These are phyloP conservation scores for Ceratothoa steindachneri DNA, from an alignment of 2,888 invertebrate species.

Conservation along the genomic window DNA sequence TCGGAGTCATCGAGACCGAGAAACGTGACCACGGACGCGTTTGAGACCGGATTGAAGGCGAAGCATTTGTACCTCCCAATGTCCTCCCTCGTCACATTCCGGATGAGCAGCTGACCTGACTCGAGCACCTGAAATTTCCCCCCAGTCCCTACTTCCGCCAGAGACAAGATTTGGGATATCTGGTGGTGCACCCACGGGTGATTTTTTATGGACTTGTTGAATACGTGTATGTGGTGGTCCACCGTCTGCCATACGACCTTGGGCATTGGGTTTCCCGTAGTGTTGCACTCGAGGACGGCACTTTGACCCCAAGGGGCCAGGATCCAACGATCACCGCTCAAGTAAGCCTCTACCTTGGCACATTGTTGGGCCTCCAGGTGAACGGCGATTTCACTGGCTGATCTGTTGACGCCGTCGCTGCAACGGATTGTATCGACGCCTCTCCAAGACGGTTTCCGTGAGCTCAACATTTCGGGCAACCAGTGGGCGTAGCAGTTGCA, in stretches of 20 bases:
- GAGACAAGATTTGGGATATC: constrained; percentile 12
- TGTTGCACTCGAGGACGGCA: constrained; percentile 41
- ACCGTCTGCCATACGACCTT: constrained; percentile 38
- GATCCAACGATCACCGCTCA: constrained; percentile 20
- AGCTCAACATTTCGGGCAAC: constrained; percentile 34
- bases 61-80: constrained; percentile 80
- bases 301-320: constrained; percentile 27
- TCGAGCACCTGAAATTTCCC: constrained; percentile 63
- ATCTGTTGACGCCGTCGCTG: constrained; percentile 24
- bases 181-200: constrained; percentile 32
- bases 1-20: constrained; percentile 80
- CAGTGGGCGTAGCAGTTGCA: constrained; percentile 43
- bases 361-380: constrained; percentile 27
- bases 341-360: constrained; percentile 20
- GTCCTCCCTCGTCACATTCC: constrained; percentile 62
- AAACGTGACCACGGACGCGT: constrained; percentile 68
- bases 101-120: constrained; percentile 74
- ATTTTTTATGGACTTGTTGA: constrained; percentile 8
- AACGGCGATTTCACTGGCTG: constrained; percentile 18
- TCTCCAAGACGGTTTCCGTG: constrained; percentile 21
- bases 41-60: constrained; percentile 77
- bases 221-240: constrained; percentile 33
- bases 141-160: constrained; percentile 9
- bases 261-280: constrained; percentile 39
- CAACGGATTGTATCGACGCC: constrained; percentile 31